Evolutionary conservation across 2,888 invertebrate genomes (phyloP).

Genomic region (Drosophila meridionalis): DNA sequence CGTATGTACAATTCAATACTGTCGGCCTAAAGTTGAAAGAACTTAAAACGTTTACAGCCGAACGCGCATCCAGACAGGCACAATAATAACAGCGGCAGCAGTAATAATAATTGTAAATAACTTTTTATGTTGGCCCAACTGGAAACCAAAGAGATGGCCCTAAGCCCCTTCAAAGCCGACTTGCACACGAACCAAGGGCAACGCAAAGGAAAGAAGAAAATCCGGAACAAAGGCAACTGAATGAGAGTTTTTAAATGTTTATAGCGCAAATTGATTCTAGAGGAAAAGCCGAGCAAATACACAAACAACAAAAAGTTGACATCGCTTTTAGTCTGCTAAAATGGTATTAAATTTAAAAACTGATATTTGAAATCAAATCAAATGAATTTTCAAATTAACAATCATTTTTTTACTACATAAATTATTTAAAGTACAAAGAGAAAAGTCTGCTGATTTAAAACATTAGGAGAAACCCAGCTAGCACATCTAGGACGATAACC

Average conservation of each 20-base stretch:
- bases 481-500: neutral
- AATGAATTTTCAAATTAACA: neutral
- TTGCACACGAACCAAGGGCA: constrained; percentile 33
- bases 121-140: constrained; percentile 33
- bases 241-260: constrained; percentile 56
- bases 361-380: neutral
- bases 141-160: constrained; percentile 44
- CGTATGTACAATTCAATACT: constrained; percentile 57
- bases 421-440: neutral
- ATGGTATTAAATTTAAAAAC: neutral
- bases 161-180: constrained; percentile 52
- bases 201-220: constrained; percentile 28
- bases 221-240: constrained; percentile 46
- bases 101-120: constrained; percentile 76
- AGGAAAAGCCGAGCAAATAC: constrained; percentile 11
- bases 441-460: neutral
- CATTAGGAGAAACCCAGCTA: neutral
- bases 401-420: neutral
- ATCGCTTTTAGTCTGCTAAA: constrained; percentile 7
- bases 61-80: constrained; percentile 52
- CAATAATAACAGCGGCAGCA: constrained; percentile 37
- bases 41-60: constrained; percentile 64
- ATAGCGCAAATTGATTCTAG: constrained; percentile 54
- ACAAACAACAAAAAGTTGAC: constrained; percentile 21
- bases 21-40: constrained; percentile 53